phyloP scores from a whole-genome alignment of 2,113 vertebrate species.

The Butorides virescens region DNA sequence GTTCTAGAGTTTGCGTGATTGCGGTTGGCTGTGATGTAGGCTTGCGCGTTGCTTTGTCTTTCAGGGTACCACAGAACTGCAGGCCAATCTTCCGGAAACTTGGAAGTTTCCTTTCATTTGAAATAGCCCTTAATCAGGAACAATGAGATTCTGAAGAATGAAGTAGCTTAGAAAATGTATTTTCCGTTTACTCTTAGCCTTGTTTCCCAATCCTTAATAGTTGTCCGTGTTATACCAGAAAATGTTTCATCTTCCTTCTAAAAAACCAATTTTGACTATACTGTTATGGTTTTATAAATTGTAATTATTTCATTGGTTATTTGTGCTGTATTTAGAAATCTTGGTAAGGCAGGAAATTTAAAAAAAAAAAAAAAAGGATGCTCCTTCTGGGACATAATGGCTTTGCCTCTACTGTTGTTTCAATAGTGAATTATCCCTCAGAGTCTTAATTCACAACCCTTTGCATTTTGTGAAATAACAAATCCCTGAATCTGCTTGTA shows the following conservation, averaged over 20 bases:
- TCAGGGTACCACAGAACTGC: neutral
- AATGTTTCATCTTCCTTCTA: neutral
- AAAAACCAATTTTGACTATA: neutral
- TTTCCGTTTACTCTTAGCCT: neutral
- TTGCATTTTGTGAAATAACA: neutral
- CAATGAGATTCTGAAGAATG: neutral
- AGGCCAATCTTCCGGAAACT: neutral
- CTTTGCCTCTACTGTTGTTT: neutral
- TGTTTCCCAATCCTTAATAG: neutral
- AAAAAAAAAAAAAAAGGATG: neutral
- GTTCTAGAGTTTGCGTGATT: neutral
- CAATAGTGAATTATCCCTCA: neutral
- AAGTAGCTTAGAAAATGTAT: neutral
- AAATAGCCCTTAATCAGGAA: neutral
- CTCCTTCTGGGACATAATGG: neutral
- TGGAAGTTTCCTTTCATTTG: neutral
- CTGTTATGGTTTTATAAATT: neutral
- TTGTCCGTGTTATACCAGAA: neutral
- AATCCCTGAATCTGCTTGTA: neutral
- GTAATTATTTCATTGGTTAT: neutral
- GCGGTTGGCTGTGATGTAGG: neutral
- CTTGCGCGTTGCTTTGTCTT: neutral
- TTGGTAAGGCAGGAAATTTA: neutral
- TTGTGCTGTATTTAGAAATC: neutral
- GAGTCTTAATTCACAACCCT: neutral